Percentiles rank a stretch among this genome's conserved stretches.
These are phyloP conservation scores for Pristionchus entomophagus DNA, from an alignment of 2,888 invertebrate species.

Conservation along the genomic window DNA sequence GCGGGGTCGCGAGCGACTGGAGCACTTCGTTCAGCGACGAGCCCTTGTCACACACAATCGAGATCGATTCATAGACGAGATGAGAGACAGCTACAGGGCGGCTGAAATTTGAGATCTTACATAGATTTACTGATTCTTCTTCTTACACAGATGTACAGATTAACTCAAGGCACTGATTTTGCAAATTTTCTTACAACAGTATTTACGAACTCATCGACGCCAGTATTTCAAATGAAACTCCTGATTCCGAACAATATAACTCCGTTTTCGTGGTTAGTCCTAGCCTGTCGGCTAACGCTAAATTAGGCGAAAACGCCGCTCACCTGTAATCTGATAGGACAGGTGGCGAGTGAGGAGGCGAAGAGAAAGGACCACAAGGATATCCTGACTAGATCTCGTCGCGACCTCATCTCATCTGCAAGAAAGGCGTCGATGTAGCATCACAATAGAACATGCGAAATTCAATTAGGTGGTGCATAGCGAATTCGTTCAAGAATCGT, in stretches of 20 bases:
- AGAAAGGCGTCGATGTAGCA: background rate
- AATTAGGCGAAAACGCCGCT: background rate
- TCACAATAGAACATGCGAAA: background rate
- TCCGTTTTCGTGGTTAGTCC: too few relatives aligned
- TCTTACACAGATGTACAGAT: too few relatives aligned
- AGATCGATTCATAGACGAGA: conserved; percentile 69
- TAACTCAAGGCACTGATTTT: too few relatives aligned
- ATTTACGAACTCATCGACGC: too few relatives aligned
- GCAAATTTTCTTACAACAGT: too few relatives aligned
- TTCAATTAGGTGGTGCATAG: background rate
- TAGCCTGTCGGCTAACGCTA: too few relatives aligned
- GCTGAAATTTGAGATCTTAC: too few relatives aligned
- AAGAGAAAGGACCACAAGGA: background rate
- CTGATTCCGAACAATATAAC: too few relatives aligned
- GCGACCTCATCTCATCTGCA: conserved; percentile 40
- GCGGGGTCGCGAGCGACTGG: conserved; percentile 59
- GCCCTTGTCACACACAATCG: conserved; percentile 69
- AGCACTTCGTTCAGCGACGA: conserved; percentile 63
- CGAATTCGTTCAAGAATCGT: background rate
- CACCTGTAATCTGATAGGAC: conserved; percentile 25
- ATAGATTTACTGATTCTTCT: too few relatives aligned
- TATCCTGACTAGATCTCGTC: conserved; percentile 33
- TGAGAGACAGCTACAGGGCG: conserved; percentile 67
- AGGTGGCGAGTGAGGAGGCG: background rate
- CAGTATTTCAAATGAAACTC: too few relatives aligned